A percentile compares a stretch with the other conserved stretches of the same genome.
phyloP scores from a whole-genome alignment of 2,797 vertebrate genomes.

The Poliocrania exsul region DNA sequence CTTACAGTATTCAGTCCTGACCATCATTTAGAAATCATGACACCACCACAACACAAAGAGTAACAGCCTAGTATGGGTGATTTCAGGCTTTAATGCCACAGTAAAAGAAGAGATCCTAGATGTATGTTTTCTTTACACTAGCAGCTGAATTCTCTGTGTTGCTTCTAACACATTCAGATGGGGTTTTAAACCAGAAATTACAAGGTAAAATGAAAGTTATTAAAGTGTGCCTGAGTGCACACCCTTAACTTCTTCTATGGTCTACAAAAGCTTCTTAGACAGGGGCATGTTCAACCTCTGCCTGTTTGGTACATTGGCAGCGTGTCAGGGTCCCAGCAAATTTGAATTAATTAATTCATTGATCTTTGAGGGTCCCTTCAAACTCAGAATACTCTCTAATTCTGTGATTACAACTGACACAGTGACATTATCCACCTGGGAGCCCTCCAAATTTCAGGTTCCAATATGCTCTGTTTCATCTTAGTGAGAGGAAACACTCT shows the following conservation, averaged over 20 bases:
- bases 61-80: rapidly evolving
- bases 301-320: neutral
- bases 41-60: neutral
- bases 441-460: neutral
- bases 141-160: neutral
- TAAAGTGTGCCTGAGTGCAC: neutral
- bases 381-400: neutral
- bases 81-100: neutral
- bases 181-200: neutral
- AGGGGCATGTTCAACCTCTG: neutral
- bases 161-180: neutral
- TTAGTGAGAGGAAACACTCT: neutral
- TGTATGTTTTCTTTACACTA: neutral
- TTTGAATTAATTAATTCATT: neutral
- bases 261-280: neutral
- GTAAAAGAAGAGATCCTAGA: neutral
- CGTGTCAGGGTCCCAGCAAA: neutral
- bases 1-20: neutral
- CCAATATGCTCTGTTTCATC: neutral
- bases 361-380: neutral
- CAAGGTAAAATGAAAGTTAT: neutral
- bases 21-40: neutral
- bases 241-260: neutral
- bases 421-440: neutral
- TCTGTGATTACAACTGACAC: neutral